Conservation (phyloP, 2,888 invertebrate species). For the Aleiodes leptofemur region DNA sequence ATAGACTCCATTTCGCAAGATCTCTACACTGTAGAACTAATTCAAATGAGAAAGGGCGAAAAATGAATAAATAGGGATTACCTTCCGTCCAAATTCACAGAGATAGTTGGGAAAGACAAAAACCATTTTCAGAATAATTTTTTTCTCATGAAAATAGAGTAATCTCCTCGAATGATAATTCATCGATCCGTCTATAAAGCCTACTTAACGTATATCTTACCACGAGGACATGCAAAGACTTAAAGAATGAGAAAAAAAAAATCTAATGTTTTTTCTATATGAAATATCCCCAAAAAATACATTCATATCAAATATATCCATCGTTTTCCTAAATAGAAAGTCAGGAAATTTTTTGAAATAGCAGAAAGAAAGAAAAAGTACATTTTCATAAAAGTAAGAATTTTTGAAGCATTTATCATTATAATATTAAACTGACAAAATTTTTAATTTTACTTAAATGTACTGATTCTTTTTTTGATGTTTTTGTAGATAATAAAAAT, state of each 20-base stretch:
- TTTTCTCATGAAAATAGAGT: background rate
- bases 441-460: too few relatives aligned
- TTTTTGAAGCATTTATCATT: too few relatives aligned
- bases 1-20: background rate
- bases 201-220: slow-evolving; percentile 51
- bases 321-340: background rate
- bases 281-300: background rate
- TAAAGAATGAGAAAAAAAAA: slow-evolving; percentile 6
- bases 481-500: too few relatives aligned
- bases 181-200: slow-evolving; percentile 43
- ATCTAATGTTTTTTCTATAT: background rate
- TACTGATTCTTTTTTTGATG: too few relatives aligned
- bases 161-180: slow-evolving; percentile 25
- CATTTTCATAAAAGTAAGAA: too few relatives aligned
- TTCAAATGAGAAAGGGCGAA: background rate
- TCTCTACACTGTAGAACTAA: too few relatives aligned
- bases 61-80: background rate
- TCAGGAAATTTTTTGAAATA: background rate
- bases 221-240: slow-evolving; percentile 41
- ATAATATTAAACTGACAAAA: too few relatives aligned
- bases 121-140: background rate
- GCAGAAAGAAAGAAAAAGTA: background rate
- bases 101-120: background rate
- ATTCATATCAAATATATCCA: background rate
- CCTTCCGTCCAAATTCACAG: background rate